A percentile compares a stretch with the other conserved stretches of the same genome.
Evolutionary conservation across 2,113 vertebrate genomes (phyloP).

Genomic region (Oncorhynchus masou): DNA sequence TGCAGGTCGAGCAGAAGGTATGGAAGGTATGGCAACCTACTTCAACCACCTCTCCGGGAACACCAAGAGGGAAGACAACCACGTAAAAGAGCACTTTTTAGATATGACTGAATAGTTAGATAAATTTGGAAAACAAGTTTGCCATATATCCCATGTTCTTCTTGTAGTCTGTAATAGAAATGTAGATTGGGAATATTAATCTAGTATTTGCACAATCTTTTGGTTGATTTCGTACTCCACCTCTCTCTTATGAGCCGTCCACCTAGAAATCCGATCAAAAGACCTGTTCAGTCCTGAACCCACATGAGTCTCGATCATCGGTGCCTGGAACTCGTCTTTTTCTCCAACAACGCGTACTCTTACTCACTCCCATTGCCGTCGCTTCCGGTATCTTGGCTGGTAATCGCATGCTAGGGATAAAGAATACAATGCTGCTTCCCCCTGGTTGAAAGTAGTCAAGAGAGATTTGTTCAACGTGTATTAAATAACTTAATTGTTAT

Average conservation of each 20-base stretch:
- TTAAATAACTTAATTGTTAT: no score
- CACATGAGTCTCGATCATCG: background rate
- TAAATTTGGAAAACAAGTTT: background rate
- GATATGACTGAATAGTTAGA: background rate
- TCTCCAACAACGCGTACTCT: slow-evolving; percentile 9
- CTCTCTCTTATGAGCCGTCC: background rate
- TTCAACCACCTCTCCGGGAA: slow-evolving; percentile 32
- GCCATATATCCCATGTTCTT: background rate
- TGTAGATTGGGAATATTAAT: background rate
- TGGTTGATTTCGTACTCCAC: background rate
- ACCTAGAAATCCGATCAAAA: background rate
- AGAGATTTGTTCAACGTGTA: no score
- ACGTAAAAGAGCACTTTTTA: slow-evolving; percentile 28
- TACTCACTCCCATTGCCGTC: background rate
- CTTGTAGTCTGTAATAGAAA: background rate
- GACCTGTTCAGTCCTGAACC: slow-evolving; percentile 34
- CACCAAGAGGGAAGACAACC: slow-evolving; percentile 24
- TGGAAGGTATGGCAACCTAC: slow-evolving; percentile 5
- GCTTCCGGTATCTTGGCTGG: slow-evolving; percentile 55
- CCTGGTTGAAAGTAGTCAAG: slow-evolving; percentile 45
- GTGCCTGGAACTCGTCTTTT: slow-evolving; percentile 28
- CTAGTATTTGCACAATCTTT: background rate
- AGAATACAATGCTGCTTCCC: slow-evolving; percentile 63
- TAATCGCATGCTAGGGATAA: slow-evolving; percentile 20
- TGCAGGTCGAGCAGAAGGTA: slow-evolving; percentile 25